Percentiles rank a stretch among this genome's conserved stretches.
These are phyloP conservation scores for Amniataba percoides DNA, from an alignment of 2,797 vertebrate species.

Conservation along the genomic window DNA sequence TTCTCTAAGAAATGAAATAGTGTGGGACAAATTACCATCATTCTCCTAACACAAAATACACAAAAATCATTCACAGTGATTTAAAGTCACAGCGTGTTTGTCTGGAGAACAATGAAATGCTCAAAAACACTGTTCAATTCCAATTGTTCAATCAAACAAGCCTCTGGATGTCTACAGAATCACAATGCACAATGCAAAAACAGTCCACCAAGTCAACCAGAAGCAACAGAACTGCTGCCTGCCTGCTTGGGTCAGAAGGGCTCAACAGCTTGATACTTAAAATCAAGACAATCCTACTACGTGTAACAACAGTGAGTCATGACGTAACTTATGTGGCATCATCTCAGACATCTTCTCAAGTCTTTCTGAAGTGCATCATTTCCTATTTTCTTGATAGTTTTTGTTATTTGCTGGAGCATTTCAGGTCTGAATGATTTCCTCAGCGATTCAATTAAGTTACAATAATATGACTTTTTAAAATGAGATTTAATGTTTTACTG, in stretches of 20 bases:
- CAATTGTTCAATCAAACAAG: background rate
- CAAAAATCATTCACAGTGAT: background rate
- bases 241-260: background rate
- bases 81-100: background rate
- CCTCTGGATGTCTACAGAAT: slow-evolving; percentile 8
- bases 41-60: background rate
- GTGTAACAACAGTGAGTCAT: background rate
- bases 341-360: background rate
- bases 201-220: background rate
- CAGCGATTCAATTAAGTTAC: background rate
- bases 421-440: background rate
- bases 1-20: background rate
- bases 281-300: background rate
- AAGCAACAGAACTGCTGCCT: background rate
- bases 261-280: no score
- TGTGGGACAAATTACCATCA: background rate
- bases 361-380: background rate
- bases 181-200: background rate
- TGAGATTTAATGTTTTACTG: slow-evolving; percentile 62
- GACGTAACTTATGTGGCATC: no score
- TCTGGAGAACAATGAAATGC: background rate
- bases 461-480: background rate
- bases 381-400: background rate
- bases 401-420: background rate
- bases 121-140: background rate